A percentile compares a stretch with the other conserved stretches of the same genome.
Evolutionary conservation across 2,113 vertebrate genomes (phyloP).

Genomic region (Leucoraja erinaceus): DNA sequence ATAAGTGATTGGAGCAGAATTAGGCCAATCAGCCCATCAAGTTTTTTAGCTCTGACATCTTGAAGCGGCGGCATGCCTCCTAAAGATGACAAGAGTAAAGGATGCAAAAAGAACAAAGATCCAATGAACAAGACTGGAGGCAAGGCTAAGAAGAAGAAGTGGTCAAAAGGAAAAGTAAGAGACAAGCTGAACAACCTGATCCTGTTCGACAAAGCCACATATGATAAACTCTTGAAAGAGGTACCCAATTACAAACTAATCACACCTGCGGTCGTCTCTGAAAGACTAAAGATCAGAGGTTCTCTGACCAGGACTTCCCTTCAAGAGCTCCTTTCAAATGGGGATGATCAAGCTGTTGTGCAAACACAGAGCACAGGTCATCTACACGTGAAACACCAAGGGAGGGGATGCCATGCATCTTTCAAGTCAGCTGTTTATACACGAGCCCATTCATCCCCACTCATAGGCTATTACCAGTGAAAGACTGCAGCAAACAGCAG

Average conservation of each 20-base stretch:
- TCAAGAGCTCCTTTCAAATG: conserved; percentile 51
- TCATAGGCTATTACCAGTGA: background rate
- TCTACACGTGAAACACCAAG: too few relatives aligned
- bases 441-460: background rate
- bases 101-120: too few relatives aligned
- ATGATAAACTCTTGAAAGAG: conserved; percentile 93
- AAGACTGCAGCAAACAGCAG: background rate
- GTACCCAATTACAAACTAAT: conserved; percentile 98
- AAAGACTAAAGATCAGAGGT: conserved; percentile 91
- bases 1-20: too few relatives aligned
- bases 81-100: too few relatives aligned
- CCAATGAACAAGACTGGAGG: too few relatives aligned
- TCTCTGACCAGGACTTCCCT: conserved; percentile 71
- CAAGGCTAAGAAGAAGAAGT: conserved; percentile 74
- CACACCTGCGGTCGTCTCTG: conserved; percentile 88
- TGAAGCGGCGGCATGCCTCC: too few relatives aligned
- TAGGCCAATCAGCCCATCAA: too few relatives aligned
- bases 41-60: too few relatives aligned
- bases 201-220: conserved; percentile 94
- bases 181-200: conserved; percentile 97
- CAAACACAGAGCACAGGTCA: too few relatives aligned
- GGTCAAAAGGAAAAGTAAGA: conserved; percentile 97
- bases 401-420: too few relatives aligned
- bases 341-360: too few relatives aligned
- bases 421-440: too few relatives aligned